Conservation (phyloP, 2,888 invertebrate genomes). For the Steinernema hermaphroditum region DNA sequence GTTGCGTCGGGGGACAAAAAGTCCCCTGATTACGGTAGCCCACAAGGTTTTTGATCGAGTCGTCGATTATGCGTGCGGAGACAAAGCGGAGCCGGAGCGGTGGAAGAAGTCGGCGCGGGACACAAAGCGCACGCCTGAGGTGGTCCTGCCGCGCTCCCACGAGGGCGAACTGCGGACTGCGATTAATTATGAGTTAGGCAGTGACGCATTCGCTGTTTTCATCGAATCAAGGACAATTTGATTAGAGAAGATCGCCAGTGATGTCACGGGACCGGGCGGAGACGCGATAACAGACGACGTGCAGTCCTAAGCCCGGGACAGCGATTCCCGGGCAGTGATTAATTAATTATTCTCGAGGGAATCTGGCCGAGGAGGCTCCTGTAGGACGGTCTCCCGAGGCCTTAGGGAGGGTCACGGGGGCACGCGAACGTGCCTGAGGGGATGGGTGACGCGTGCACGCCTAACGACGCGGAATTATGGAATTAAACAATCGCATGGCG, state of each 20-base stretch:
- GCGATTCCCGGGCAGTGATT: too few species aligned
- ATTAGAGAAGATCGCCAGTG: neutral
- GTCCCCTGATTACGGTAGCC: neutral
- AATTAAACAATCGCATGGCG: neutral
- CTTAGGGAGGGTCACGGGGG: too few species aligned
- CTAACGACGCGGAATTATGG: neutral
- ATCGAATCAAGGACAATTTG: constrained; percentile 15
- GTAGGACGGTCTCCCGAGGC: too few species aligned
- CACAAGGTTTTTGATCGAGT: neutral
- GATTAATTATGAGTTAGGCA: neutral
- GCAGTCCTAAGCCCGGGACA: too few species aligned
- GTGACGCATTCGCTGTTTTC: too few species aligned
- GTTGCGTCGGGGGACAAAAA: neutral
- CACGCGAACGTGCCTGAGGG: too few species aligned
- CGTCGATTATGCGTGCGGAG: constrained; percentile 4
- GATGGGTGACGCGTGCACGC: neutral
- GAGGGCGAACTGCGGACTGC: neutral
- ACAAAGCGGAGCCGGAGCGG: neutral
- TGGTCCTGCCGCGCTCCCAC: neutral
- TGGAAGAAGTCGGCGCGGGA: neutral
- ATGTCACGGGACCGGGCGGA: neutral
- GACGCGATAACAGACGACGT: neutral
- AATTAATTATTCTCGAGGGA: too few species aligned
- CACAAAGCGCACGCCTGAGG: neutral
- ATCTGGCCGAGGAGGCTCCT: too few species aligned